A percentile compares a stretch with the other conserved stretches of the same genome.
Conservation (phyloP, 1,140 invertebrate genomes). For the Drosophila rhopaloa region DNA sequence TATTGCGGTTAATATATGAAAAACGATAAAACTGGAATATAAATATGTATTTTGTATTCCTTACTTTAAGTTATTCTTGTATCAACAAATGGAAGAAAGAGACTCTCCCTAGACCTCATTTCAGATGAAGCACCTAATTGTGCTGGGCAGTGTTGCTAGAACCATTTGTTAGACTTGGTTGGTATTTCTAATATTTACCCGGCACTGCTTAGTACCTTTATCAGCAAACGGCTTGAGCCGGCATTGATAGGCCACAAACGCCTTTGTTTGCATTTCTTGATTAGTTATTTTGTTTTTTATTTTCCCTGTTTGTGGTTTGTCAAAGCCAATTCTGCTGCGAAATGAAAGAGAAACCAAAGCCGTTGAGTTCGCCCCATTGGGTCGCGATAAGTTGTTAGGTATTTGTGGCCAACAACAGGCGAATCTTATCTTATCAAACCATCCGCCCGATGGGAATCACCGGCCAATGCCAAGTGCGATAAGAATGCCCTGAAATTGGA, state of each 20-base stretch:
- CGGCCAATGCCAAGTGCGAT: slow-evolving; percentile 46
- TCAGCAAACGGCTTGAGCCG: slow-evolving; percentile 13
- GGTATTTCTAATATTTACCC: slow-evolving; percentile 22
- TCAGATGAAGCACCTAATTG: neutral
- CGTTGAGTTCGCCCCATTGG: slow-evolving; percentile 6
- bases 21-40: no score
- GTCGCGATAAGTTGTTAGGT: slow-evolving; percentile 12
- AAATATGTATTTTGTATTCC: no score
- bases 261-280: slow-evolving; percentile 30
- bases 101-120: no score
- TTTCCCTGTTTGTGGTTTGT: slow-evolving; percentile 2
- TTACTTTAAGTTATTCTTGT: no score
- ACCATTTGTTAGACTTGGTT: slow-evolving; percentile 1
- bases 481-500: slow-evolving; percentile 36
- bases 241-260: slow-evolving; percentile 6
- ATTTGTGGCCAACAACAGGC: slow-evolving; percentile 2
- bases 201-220: slow-evolving; percentile 16
- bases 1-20: no score
- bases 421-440: slow-evolving; percentile 47
- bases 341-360: slow-evolving; percentile 41
- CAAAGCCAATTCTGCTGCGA: neutral
- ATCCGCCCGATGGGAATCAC: slow-evolving; percentile 17
- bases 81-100: no score
- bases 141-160: neutral
- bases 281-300: slow-evolving; percentile 3